Conservation (phyloP, 2,113 vertebrate species). For the Perca schrenkii region DNA sequence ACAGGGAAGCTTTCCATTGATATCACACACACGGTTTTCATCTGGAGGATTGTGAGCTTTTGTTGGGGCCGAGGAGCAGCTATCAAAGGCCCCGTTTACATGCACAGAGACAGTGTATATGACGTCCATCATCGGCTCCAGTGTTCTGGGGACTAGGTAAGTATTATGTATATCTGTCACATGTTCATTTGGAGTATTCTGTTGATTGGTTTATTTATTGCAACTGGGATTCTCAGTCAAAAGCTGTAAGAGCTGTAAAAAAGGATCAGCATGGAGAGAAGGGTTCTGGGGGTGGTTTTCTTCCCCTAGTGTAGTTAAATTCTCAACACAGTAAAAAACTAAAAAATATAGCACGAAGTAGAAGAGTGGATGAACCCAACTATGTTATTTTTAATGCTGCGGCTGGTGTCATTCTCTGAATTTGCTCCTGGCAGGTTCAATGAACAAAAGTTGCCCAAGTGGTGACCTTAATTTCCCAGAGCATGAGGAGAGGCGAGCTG, state of each 20-base stretch:
- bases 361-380: background rate
- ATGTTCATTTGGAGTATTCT: too few species aligned
- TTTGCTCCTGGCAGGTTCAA: conserved; percentile 1
- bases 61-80: background rate
- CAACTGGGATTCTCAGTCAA: too few species aligned
- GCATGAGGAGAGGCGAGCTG: background rate
- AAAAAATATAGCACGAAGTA: background rate
- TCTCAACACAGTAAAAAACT: background rate
- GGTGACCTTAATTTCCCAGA: conserved; percentile 4
- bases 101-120: background rate
- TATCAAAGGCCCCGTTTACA: background rate
- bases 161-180: background rate
- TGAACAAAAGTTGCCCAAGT: conserved; percentile 7
- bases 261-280: too few species aligned
- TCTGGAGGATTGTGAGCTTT: conserved; percentile 3
- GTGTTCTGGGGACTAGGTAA: background rate
- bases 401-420: conserved; percentile 3
- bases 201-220: too few species aligned
- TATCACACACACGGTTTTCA: conserved; percentile 10
- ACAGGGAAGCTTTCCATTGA: conserved; percentile 11
- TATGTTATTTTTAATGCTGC: background rate
- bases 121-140: background rate
- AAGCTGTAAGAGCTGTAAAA: too few species aligned
- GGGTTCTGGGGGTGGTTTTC: too few species aligned
- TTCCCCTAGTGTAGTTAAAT: too few species aligned